phyloP scores from a whole-genome alignment of 2,113 vertebrate species.

The Neodontobutis hainanensis region DNA sequence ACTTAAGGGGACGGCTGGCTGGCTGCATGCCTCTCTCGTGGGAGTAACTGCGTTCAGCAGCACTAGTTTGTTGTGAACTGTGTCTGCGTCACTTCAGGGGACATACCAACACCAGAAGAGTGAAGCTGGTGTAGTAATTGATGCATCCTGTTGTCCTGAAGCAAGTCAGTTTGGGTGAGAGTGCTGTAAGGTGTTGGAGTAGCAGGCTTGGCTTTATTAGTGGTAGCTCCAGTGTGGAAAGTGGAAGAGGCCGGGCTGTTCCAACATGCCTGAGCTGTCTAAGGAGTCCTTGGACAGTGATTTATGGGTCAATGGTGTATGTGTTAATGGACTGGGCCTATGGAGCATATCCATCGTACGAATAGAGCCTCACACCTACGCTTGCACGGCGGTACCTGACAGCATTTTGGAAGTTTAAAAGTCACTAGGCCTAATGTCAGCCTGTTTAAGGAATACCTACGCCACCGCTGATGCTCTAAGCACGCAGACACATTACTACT shows the following conservation, averaged over 20 bases:
- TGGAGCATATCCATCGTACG: constrained; percentile 62
- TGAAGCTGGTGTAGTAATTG: constrained; percentile 43
- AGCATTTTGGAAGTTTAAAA: constrained; percentile 42
- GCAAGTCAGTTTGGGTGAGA: constrained; percentile 1
- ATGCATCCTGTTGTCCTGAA: constrained; percentile 23
- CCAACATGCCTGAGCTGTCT: constrained; percentile 48
- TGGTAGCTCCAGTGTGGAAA: constrained; percentile 33
- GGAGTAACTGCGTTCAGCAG: constrained; percentile 27
- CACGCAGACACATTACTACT: constrained; percentile 31
- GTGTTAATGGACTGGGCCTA: constrained; percentile 71
- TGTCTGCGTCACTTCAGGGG: constrained; percentile 37
- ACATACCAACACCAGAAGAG: constrained; percentile 38
- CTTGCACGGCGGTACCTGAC: constrained; percentile 44
- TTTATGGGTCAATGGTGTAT: constrained; percentile 62
- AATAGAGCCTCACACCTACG: constrained; percentile 37
- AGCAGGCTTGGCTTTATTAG: constrained; percentile 48
- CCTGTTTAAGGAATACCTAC: constrained; percentile 41
- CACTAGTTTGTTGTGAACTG: constrained; percentile 19
- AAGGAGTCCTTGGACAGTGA: constrained; percentile 66
- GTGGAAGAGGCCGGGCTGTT: constrained; percentile 35
- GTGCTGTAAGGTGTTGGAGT: constrained; percentile 9
- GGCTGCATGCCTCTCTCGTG: constrained; percentile 5
- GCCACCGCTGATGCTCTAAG: constrained; percentile 30
- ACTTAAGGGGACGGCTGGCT: constrained; percentile 32
- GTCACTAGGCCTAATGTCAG: constrained; percentile 45